Percentiles rank a stretch among this genome's conserved stretches.
Conservation (phyloP, 1,140 invertebrate genomes). For the Drosophila pseudoobscura region DNA sequence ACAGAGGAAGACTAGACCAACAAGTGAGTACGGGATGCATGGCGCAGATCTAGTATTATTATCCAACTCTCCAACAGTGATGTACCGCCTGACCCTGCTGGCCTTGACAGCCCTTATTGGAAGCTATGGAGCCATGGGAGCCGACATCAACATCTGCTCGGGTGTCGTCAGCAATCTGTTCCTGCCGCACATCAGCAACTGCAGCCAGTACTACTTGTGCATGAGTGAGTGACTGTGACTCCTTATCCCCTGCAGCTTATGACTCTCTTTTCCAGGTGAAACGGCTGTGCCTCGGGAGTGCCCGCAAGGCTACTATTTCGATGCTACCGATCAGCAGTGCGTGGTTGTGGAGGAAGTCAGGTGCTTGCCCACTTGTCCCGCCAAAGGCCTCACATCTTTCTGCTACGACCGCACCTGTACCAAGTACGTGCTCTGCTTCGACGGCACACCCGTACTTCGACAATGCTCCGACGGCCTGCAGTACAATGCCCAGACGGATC, state of each 20-base stretch:
- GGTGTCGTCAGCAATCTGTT: slow-evolving; percentile 61
- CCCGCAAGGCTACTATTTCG: slow-evolving; percentile 38
- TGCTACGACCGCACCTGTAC: slow-evolving; percentile 73
- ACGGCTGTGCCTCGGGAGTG: slow-evolving; percentile 43
- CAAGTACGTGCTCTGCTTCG: slow-evolving; percentile 74
- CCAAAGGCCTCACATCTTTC: slow-evolving; percentile 53
- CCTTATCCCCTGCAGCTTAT: not conserved
- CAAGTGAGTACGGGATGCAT: slow-evolving; percentile 14
- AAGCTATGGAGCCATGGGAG: not conserved
- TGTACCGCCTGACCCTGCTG: slow-evolving; percentile 26
- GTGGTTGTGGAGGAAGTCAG: slow-evolving; percentile 36
- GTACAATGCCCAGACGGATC: slow-evolving; percentile 69
- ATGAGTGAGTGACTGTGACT: slow-evolving; percentile 42
- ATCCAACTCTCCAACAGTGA: slow-evolving; percentile 36
- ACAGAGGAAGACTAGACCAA: slow-evolving; percentile 2
- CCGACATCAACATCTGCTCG: slow-evolving; percentile 59
- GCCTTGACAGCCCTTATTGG: slow-evolving; percentile 20
- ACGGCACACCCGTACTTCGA: slow-evolving; percentile 48
- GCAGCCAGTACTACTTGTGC: slow-evolving; percentile 67
- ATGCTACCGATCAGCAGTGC: slow-evolving; percentile 62
- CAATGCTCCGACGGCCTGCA: slow-evolving; percentile 66
- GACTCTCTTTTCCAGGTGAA: slow-evolving; percentile 16
- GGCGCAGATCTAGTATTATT: too few species aligned
- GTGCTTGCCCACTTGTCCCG: slow-evolving; percentile 58
- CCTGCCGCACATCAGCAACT: slow-evolving; percentile 59